Evolutionary conservation across 1,140 invertebrate genomes (phyloP), one percentile per base, ranked within the genome.

Genomic region (Acromyrmex heyeri): DNA sequence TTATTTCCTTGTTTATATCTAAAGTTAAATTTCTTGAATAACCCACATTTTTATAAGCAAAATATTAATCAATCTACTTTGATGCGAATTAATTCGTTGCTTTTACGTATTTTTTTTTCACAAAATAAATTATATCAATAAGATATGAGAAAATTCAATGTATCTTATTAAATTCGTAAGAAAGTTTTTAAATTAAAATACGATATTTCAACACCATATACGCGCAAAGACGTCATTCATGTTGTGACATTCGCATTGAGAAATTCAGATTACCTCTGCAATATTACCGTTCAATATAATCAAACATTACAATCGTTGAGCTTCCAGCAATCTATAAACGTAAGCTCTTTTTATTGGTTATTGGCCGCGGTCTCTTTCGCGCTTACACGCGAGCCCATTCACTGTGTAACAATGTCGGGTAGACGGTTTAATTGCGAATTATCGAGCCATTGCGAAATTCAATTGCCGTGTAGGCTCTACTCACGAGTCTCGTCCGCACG

Each of bases 351-450:
- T 86, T 86, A 69, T 86, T 76, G 62, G 55, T 44, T 57, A 87
- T 55, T 44, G 62, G 55, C 16, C 79, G 69, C n/a, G 79, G 73
- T 67, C 81, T 85, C 70, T 87, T 87, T 85, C 62, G 72, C 50
- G 53, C 62, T 30, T 73, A 34, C 62, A 34, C 30, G 75, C 64
- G 62, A 69, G 14, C 50, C 75, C 27, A 78, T 85, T 70, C 75
- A 82, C 27, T 72, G 69, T 59, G 62, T 57, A 77, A 82, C 77
- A 88, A 88, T 83, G 67, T 78, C 70, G 86, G 55, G 67, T 87
- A 85, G 72, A 57, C 83, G 72, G 78, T 85, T 87, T 89, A 89
- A 89, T 89, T 89, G 87, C 86, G 77, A 89, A 87, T 89, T 87
- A 89, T 89, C 64, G 87, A 76, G 59, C 73, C 79, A 86, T 85